Evolutionary conservation across 2,888 invertebrate genomes (phyloP).

Genomic region (Zhuqinia jingwanae): DNA sequence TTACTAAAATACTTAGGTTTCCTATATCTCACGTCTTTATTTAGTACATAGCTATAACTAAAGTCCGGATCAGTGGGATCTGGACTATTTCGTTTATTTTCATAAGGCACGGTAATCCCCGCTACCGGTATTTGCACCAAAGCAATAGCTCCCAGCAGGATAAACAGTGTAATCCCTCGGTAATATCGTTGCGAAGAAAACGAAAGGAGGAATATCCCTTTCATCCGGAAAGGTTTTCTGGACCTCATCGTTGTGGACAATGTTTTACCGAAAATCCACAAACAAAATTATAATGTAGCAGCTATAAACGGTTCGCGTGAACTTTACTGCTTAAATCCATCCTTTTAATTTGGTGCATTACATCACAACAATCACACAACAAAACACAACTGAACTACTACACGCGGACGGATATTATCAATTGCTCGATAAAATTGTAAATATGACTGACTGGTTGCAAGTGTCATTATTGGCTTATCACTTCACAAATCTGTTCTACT

Average conservation of each 20-base stretch:
- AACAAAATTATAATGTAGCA: not conserved
- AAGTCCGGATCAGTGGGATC: conserved; percentile 75
- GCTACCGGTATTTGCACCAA: conserved; percentile 64
- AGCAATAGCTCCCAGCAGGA: conserved; percentile 47
- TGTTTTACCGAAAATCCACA: not conserved
- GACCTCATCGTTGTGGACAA: not conserved
- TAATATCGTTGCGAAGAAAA: not conserved
- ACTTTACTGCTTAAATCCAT: not conserved
- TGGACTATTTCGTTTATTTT: conserved; percentile 22
- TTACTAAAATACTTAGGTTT: conserved; percentile 67
- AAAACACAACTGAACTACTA: no score
- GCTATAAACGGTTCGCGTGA: not conserved
- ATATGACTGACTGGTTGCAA: not conserved
- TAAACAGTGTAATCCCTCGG: conserved; percentile 3
- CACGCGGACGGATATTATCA: no score
- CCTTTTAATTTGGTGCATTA: not conserved
- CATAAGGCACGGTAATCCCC: conserved; percentile 58
- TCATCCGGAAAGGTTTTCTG: conserved; percentile 56
- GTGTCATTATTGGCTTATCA: not conserved
- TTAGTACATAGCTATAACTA: conserved; percentile 78
- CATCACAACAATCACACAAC: no score
- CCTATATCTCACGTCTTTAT: conserved; percentile 75
- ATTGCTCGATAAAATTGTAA: no score
- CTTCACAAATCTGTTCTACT: not conserved
- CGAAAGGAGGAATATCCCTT: conserved; percentile 13